These are phyloP conservation scores for Parapristionchus giblindavisi DNA, from an alignment of 2,888 invertebrate genomes.

Conservation along the genomic window DNA sequence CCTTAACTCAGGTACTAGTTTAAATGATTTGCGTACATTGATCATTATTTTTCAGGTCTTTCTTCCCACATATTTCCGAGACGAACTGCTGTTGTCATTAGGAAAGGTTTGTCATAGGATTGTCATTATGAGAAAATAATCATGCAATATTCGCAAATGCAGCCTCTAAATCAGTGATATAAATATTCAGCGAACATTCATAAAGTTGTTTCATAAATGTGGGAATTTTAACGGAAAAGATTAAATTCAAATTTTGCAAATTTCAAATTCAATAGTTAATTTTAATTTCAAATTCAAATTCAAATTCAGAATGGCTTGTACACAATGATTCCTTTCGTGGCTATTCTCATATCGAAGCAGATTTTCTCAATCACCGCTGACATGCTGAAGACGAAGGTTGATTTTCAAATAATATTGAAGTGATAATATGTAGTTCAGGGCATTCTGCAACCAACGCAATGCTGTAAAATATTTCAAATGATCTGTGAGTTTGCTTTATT, in stretches of 20 bases:
- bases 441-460: slow-evolving; percentile 5
- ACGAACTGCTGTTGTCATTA: slow-evolving; percentile 8
- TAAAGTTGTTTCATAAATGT: too few relatives aligned
- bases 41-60: not conserved
- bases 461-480: slow-evolving; percentile 1
- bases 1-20: not conserved
- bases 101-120: too few relatives aligned
- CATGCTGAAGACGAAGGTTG: slow-evolving; percentile 6
- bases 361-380: not conserved
- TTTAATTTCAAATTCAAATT: too few relatives aligned
- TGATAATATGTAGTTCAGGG: not conserved
- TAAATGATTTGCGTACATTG: not conserved
- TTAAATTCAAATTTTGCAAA: too few relatives aligned
- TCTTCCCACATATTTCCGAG: slow-evolving; percentile 29
- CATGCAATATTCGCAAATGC: too few relatives aligned
- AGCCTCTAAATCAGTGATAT: too few relatives aligned
- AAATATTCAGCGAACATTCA: too few relatives aligned
- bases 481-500: slow-evolving; percentile 1
- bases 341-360: not conserved
- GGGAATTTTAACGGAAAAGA: too few relatives aligned
- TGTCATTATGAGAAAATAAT: too few relatives aligned
- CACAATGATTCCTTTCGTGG: slow-evolving; percentile 19
- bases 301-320: slow-evolving; percentile 24
- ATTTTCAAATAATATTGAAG: not conserved
- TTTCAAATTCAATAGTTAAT: too few relatives aligned